Percentiles rank a stretch among this genome's conserved stretches.
phyloP scores from a whole-genome alignment of 2,888 invertebrate genomes.

The Nymphalis urticae region DNA sequence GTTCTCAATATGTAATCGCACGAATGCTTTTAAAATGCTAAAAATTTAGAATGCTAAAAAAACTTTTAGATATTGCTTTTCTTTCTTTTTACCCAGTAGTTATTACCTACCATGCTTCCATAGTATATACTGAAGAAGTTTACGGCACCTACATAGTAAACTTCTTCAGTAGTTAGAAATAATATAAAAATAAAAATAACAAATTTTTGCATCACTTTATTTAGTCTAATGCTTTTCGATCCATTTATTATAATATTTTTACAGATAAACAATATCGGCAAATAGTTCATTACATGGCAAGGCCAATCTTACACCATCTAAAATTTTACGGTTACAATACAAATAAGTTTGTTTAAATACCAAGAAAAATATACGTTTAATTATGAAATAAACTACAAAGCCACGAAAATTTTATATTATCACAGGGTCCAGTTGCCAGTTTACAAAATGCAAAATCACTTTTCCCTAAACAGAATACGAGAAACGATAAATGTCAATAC shows the following conservation, averaged over 20 bases:
- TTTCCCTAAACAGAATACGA: slow-evolving; percentile 11
- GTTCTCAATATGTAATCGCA: too few relatives aligned
- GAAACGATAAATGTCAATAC: not conserved
- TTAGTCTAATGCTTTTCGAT: slow-evolving; percentile 73
- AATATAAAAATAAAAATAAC: slow-evolving; percentile 9
- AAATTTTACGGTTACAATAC: slow-evolving; percentile 33
- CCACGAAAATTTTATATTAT: slow-evolving; percentile 48
- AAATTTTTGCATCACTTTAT: slow-evolving; percentile 48
- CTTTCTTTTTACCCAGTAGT: too few relatives aligned
- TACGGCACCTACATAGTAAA: too few relatives aligned
- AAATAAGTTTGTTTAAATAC: slow-evolving; percentile 38
- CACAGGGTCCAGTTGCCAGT: slow-evolving; percentile 67
- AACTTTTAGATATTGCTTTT: too few relatives aligned
- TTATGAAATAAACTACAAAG: slow-evolving; percentile 21
- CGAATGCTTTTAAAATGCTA: too few relatives aligned
- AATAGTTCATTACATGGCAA: slow-evolving; percentile 67
- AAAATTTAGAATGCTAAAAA: too few relatives aligned
- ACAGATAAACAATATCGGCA: slow-evolving; percentile 55
- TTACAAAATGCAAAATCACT: slow-evolving; percentile 20
- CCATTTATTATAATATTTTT: slow-evolving; percentile 65
- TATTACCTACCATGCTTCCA: too few relatives aligned
- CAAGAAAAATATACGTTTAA: slow-evolving; percentile 21
- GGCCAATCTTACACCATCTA: slow-evolving; percentile 60
- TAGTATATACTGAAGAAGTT: too few relatives aligned
- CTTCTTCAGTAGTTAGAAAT: too few relatives aligned